Conservation (phyloP, 2,113 vertebrate species). For the Dolichallabes microphthalmus region DNA sequence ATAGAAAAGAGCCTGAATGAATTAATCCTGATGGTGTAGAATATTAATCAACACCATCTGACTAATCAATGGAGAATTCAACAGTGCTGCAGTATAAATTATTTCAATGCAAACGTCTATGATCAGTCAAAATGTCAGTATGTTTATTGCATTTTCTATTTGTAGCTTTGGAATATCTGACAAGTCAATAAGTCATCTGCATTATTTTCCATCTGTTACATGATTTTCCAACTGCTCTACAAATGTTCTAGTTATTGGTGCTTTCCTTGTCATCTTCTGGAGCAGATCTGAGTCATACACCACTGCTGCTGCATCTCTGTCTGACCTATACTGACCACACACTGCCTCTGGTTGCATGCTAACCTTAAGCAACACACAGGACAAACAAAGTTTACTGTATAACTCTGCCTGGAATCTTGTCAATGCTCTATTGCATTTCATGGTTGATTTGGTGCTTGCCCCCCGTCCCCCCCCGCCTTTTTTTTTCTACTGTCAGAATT, state of each 20-base stretch:
- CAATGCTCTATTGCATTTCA: constrained; percentile 18
- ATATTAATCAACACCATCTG: not conserved
- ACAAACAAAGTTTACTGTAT: constrained; percentile 47
- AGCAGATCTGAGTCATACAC: constrained; percentile 25
- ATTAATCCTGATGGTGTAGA: not conserved
- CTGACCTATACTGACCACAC: constrained; percentile 33
- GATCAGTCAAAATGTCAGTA: not conserved
- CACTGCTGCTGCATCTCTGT: constrained; percentile 19
- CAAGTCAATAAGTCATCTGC: not conserved
- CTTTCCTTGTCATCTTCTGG: constrained; percentile 32
- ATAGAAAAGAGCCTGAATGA: not conserved
- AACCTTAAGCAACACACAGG: constrained; percentile 15
- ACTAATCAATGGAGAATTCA: not conserved
- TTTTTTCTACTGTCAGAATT: not conserved
- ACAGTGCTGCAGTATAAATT: not conserved
- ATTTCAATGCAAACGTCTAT: not conserved
- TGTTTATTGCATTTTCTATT: not conserved
- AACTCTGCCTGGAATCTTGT: constrained; percentile 28
- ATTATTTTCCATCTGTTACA: constrained; percentile 40
- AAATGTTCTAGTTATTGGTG: constrained; percentile 23
- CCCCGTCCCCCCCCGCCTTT: too few relatives aligned
- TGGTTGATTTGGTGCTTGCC: constrained; percentile 38
- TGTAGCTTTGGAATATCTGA: constrained; percentile 14
- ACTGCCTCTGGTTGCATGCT: constrained; percentile 23
- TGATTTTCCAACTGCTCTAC: constrained; percentile 37